Evolutionary conservation across 2,797 vertebrate species (phyloP), one percentile per base, ranked within the genome.

Genomic region (Macroramphosus scolopax): DNA sequence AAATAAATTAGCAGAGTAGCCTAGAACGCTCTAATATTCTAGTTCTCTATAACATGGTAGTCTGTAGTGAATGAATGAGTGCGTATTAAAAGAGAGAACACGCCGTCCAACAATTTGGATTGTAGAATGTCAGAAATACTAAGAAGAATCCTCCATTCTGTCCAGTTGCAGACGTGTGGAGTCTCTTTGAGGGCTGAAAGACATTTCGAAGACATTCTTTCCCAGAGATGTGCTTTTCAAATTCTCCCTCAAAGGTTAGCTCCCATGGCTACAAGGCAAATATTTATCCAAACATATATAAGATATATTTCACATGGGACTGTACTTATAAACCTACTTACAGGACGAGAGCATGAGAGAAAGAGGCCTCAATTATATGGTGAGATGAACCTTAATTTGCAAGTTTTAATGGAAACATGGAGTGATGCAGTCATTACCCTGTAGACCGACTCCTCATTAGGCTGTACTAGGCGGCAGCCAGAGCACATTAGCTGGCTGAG

Each of bases 381-480:
- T 49, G 65, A 63, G 46, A 78, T 77, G 67, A 75, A 78, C 79
- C 65, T 73, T 71, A 70, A 83, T 82, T 75, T 65, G 63, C 63
- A 48, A 36, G 61, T 82, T 74, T 71, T 68, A 81, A 81, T 79
- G 49, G 68, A 78, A 77, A 73, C 62, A 63, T 53, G 49, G 59
- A 60, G 58, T 46, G 51, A 67, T 67, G 74, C 70, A 67, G 72
- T 72, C 52, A 36, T 65, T 72, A 60, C 55, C 38, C 53, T 49
- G 80, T 70, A 63, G 68, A 80, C 71, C 61, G 56, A 34, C 38
- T 76, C 50, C 81, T 87, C 75, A 82, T 84, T 86, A 88, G 60
- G 45, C 53, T 52, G 63, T 49, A 62, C 67, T 61, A 55, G 59
- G 64, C 69, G 59, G 69, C 61, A 61, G 63, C 63, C 74, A 55